Conservation (phyloP, 2,113 vertebrate genomes). For the Sapajus apella region DNA sequence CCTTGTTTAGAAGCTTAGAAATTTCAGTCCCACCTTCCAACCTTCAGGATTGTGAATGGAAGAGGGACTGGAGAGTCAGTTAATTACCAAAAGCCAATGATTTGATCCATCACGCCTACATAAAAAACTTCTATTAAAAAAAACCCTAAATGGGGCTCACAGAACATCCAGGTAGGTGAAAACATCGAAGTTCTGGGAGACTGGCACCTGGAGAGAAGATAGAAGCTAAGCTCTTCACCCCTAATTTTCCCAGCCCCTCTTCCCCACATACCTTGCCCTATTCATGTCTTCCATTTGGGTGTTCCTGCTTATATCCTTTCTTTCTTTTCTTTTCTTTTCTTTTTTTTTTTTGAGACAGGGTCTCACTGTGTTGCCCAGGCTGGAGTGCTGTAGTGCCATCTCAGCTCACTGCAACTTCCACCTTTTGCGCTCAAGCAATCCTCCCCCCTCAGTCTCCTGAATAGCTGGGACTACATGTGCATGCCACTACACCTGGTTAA, state of each 20-base stretch:
- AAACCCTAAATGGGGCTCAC: background rate
- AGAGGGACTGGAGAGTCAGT: background rate
- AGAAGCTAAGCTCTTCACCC: background rate
- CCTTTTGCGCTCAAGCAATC: too few relatives aligned
- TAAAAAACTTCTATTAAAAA: background rate
- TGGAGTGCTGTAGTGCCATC: too few relatives aligned
- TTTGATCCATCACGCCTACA: background rate
- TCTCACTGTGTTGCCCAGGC: too few relatives aligned
- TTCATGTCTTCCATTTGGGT: background rate
- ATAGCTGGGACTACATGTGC: too few relatives aligned
- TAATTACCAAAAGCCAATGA: background rate
- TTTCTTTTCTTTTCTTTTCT: fast-evolving
- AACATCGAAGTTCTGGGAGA: background rate
- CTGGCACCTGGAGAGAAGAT: background rate
- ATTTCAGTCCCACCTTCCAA: background rate
- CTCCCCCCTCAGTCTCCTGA: too few relatives aligned
- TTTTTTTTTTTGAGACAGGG: too few relatives aligned
- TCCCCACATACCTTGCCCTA: background rate
- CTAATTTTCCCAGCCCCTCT: background rate
- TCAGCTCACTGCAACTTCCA: too few relatives aligned
- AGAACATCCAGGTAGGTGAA: background rate
- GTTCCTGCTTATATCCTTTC: background rate
- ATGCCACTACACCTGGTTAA: too few relatives aligned
- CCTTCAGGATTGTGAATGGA: background rate
- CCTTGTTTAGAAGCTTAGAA: background rate